Base-by-base conservation (phyloP, 2,888 invertebrate genomes). In the Melieria crassipennis region DNA sequence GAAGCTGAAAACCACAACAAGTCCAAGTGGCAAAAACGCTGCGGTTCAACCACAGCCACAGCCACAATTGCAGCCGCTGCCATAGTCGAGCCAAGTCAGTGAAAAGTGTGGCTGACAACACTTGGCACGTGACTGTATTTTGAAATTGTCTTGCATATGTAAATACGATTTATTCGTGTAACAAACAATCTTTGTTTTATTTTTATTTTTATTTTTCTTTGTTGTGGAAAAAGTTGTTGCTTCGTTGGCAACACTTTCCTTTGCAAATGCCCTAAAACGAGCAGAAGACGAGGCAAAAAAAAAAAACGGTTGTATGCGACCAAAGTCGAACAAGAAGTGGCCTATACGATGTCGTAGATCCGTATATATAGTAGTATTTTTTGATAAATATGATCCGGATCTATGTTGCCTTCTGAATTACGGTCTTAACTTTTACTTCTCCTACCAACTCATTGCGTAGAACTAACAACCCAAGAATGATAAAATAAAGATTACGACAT, bases 201-300 rank as follows among this genome's bases (percentile, higher is more conserved):
- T 52, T 52, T 52, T 52, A 52, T 11, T 52, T 52, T 52, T 7
- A 7, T 52, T 52, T 9, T 7, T 5, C 52, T 52, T 5, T 52
- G 52, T 7, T 52, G 11, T 52, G n/a, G 13, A 58, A n/a, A 57
- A 7, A 16, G 30, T 30, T 30, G 30, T 30, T 30, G 30, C 3
- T 30, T 30, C 30, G 30, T 30, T 30, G 42, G 57, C 30, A 11
- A 16, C 11, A 64, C 71, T 66, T 66, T 66, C 71, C 66, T 56
- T 56, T 65, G 62, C 65, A 60, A 58, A 65, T 65, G 7, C 57
- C 69, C n/a, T 13, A 70, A 70, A 64, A 48, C 2, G 30, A 30
- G 30, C 30, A 30, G 3, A 30, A 30, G 30, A 1, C 30, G 30
- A 30, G 30, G 2, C 30, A 30, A 30, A 30, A 30, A 30, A 30